A percentile compares a stretch with the other conserved stretches of the same genome.
These are phyloP conservation scores for Arrhopalites spinosus DNA, from an alignment of 2,888 invertebrate genomes.

Conservation along the genomic window DNA sequence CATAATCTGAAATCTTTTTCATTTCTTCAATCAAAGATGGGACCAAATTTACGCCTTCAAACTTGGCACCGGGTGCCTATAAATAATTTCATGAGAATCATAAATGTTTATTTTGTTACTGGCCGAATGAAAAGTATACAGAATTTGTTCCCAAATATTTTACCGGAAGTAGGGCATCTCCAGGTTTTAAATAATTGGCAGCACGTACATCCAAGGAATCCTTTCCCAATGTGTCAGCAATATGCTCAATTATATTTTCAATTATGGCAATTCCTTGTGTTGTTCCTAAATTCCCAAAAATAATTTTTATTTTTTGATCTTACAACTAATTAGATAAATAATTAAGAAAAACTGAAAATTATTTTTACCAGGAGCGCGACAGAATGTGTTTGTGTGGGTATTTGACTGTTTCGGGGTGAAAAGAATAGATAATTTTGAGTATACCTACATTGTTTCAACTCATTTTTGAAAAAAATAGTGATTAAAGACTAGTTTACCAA, in stretches of 20 bases:
- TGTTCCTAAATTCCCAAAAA: conserved; percentile 60
- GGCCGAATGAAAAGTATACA: no score
- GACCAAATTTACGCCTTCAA: conserved; percentile 58
- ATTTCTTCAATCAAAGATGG: conserved; percentile 66
- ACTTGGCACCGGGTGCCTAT: conserved; percentile 25
- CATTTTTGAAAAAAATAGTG: no score
- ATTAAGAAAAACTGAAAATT: no score
- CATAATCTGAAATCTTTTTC: conserved; percentile 66
- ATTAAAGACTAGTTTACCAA: conserved; percentile 38
- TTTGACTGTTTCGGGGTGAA: conserved; percentile 59
- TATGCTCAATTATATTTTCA: conserved; percentile 61
- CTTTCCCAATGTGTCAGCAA: conserved; percentile 58
- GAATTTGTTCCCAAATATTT: no score
- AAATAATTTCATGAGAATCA: no score
- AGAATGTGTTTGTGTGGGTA: conserved; percentile 58
- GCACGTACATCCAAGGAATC: conserved; percentile 63
- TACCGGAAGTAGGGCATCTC: conserved; percentile 30
- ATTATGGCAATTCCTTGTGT: conserved; percentile 59
- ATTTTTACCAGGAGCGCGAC: conserved; percentile 8
- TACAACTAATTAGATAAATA: no score
- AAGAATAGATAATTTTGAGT: no score
- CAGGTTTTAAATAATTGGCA: conserved; percentile 62
- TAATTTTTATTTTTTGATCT: no score
- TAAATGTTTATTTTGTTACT: no score
- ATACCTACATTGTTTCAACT: no score